Conservation (phyloP, 2,113 vertebrate species). For the Dolichallabes microphthalmus region DNA sequence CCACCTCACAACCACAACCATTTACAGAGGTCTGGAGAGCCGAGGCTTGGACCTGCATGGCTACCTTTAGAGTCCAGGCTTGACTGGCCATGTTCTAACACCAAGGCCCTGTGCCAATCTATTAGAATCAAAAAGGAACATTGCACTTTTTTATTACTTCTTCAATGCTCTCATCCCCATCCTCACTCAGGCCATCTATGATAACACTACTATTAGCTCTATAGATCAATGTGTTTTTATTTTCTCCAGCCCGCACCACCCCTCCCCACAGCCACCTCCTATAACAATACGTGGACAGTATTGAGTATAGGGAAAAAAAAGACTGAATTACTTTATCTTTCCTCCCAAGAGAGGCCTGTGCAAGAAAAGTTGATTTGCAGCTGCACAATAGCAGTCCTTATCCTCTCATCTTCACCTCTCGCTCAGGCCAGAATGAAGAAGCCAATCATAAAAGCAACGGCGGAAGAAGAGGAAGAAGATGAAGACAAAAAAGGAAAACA, state of each 20-base stretch:
- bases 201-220: conserved; percentile 55
- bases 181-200: conserved; percentile 35
- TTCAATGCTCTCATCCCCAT: conserved; percentile 45
- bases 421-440: conserved; percentile 34
- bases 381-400: conserved; percentile 50
- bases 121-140: conserved; percentile 48
- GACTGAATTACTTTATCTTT: conserved; percentile 55
- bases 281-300: conserved; percentile 39
- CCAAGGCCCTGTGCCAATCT: conserved; percentile 22
- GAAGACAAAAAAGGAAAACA: conserved; percentile 46
- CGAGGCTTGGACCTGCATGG: background rate
- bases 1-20: conserved; percentile 4
- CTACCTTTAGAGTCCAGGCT: background rate
- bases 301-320: conserved; percentile 48
- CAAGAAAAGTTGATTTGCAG: conserved; percentile 58
- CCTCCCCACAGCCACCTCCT: conserved; percentile 24
- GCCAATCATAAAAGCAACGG: conserved; percentile 46
- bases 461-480: conserved; percentile 43
- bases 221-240: conserved; percentile 59
- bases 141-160: conserved; percentile 53
- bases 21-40: conserved; percentile 1
- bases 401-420: conserved; percentile 54
- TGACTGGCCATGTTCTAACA: conserved; percentile 15
- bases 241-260: conserved; percentile 21
- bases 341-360: conserved; percentile 44